Evolutionary conservation across 2,888 invertebrate species (phyloP).

Genomic region (Zaprionus bogoriensis): DNA sequence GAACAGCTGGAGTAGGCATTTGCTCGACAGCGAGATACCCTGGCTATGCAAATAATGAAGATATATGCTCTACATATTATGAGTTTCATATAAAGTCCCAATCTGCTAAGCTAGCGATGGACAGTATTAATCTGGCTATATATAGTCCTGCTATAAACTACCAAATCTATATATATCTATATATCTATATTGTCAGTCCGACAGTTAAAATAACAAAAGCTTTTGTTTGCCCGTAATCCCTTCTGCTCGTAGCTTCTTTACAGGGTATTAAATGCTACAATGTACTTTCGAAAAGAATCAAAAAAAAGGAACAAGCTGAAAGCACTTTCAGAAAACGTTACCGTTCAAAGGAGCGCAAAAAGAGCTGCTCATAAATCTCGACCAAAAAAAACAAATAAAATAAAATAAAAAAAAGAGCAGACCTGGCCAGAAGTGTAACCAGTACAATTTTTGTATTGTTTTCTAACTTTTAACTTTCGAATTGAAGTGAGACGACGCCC

Average conservation of each 20-base stretch:
- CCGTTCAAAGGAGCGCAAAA: slow-evolving; percentile 36
- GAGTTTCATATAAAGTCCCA: no score
- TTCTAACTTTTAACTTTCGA: slow-evolving; percentile 71
- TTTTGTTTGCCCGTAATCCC: no score
- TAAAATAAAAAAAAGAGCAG: slow-evolving; percentile 39
- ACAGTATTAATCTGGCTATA: background rate
- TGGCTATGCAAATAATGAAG: background rate
- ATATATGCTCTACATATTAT: no score
- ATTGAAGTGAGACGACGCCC: slow-evolving; percentile 39
- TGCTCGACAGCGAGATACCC: slow-evolving; percentile 8
- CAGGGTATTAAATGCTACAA: slow-evolving; percentile 2
- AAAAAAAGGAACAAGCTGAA: slow-evolving; percentile 33
- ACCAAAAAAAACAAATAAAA: slow-evolving; percentile 17
- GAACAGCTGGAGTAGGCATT: background rate
- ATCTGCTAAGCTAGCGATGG: no score
- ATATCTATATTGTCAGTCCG: no score
- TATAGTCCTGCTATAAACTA: background rate
- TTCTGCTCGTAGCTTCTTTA: no score
- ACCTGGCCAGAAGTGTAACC: slow-evolving; percentile 21
- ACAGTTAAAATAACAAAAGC: no score
- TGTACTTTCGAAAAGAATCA: slow-evolving; percentile 30
- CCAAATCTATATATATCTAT: background rate
- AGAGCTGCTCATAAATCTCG: slow-evolving; percentile 57
- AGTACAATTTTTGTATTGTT: slow-evolving; percentile 63
- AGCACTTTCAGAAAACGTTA: slow-evolving; percentile 45